These are phyloP conservation scores for Apamea crenata DNA, from an alignment of 2,888 invertebrate species.

Conservation along the genomic window DNA sequence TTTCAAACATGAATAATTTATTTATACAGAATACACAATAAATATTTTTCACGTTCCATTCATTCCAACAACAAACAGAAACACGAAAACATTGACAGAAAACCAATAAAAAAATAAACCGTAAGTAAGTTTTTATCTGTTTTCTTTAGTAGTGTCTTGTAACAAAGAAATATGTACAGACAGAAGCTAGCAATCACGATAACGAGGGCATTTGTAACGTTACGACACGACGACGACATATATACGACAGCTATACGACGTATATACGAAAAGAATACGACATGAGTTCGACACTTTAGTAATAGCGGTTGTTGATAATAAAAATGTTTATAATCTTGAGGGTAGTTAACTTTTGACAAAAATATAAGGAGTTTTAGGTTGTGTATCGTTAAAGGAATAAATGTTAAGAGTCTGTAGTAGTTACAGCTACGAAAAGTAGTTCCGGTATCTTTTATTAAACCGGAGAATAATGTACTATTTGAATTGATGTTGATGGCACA, in stretches of 20 bases:
- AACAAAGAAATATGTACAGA: constrained; percentile 61
- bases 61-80: constrained; percentile 35
- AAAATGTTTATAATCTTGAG: constrained; percentile 38
- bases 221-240: constrained; percentile 57
- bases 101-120: constrained; percentile 45
- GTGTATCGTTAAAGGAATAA: background rate
- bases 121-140: constrained; percentile 59
- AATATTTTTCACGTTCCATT: constrained; percentile 11
- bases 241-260: constrained; percentile 52
- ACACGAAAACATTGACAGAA: constrained; percentile 36
- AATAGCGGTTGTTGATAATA: constrained; percentile 39
- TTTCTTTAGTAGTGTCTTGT: constrained; percentile 58
- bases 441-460: background rate
- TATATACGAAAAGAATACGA: constrained; percentile 42
- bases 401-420: background rate
- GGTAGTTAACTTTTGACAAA: constrained; percentile 29
- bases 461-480: background rate
- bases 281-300: constrained; percentile 52
- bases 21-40: background rate
- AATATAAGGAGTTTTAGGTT: background rate
- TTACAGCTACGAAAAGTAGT: background rate
- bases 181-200: constrained; percentile 66
- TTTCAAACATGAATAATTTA: background rate
- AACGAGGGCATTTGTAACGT: constrained; percentile 62
- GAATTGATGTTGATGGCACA: background rate